Percentiles rank a stretch among this genome's conserved stretches.
phyloP scores from a whole-genome alignment of 2,113 vertebrate species.

The Festucalex cinctus region DNA sequence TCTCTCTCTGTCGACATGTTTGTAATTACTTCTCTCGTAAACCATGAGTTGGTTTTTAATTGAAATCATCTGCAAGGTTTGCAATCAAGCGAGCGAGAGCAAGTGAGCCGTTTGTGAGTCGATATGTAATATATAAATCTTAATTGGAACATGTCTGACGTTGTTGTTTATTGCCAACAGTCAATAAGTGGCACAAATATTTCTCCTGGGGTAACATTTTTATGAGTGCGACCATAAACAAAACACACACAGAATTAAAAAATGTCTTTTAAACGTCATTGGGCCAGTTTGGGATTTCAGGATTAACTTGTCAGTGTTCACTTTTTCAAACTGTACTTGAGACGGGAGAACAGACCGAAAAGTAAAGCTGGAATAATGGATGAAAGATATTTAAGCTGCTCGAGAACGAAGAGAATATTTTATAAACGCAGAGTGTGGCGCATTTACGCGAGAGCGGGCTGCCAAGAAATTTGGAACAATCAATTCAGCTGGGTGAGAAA shows the following conservation, averaged over 20 bases:
- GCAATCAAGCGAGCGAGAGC: neutral
- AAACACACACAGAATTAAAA: neutral
- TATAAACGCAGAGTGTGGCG: neutral
- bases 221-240: neutral
- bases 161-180: neutral
- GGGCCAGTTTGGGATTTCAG: neutral
- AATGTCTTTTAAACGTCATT: neutral
- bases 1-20: neutral
- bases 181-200: neutral
- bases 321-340: neutral
- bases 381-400: neutral
- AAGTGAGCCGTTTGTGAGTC: neutral
- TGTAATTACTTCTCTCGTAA: constrained; percentile 1
- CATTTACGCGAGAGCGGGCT: neutral
- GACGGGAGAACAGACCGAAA: neutral
- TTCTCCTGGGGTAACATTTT: neutral
- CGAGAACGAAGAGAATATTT: neutral
- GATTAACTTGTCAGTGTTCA: constrained; percentile 1
- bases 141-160: constrained; percentile 3
- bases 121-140: neutral
- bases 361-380: constrained; percentile 2
- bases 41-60: neutral
- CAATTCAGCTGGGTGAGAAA: neutral
- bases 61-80: neutral
- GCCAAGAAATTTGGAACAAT: neutral